Conservation (phyloP, 2,888 invertebrate species). For the Coenonympha glycerion region DNA sequence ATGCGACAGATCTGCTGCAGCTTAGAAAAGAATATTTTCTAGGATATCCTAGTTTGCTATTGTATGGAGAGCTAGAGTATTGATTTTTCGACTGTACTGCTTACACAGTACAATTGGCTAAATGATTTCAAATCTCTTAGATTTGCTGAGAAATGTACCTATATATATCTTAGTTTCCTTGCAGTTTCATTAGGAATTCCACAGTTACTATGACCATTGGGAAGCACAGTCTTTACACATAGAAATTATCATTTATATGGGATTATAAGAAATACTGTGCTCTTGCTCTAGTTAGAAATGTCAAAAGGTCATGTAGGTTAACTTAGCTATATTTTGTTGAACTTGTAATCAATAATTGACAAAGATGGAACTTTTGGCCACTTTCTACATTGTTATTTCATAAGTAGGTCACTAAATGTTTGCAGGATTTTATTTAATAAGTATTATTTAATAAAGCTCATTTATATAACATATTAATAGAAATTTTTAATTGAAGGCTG, state of each 20-base stretch:
- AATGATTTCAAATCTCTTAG: constrained; percentile 10
- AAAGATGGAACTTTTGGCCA: not conserved
- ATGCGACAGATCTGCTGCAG: constrained; percentile 7
- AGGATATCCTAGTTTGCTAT: constrained; percentile 21
- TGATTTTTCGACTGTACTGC: constrained; percentile 55
- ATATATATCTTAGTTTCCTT: too few relatives aligned
- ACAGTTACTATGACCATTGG: too few relatives aligned
- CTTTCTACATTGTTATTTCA: not conserved
- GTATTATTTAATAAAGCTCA: not conserved
- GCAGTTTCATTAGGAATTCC: too few relatives aligned
- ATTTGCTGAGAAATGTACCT: not conserved
- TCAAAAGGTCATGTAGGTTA: constrained; percentile 26
- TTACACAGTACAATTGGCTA: constrained; percentile 49
- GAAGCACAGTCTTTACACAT: not conserved
- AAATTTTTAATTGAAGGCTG: not conserved
- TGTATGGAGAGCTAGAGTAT: constrained; percentile 42
- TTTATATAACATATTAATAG: not conserved
- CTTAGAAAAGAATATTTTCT: constrained; percentile 13
- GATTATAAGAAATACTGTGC: not conserved
- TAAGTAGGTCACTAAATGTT: too few relatives aligned
- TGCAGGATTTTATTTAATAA: too few relatives aligned
- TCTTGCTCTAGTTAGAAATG: constrained; percentile 24
- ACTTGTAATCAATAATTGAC: constrained; percentile 6
- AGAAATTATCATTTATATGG: not conserved
- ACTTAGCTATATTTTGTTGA: not conserved